A percentile compares a stretch with the other conserved stretches of the same genome.
These are phyloP conservation scores for Cryptoblepharus egeriae DNA, from an alignment of 2,797 vertebrate genomes.

Conservation along the genomic window DNA sequence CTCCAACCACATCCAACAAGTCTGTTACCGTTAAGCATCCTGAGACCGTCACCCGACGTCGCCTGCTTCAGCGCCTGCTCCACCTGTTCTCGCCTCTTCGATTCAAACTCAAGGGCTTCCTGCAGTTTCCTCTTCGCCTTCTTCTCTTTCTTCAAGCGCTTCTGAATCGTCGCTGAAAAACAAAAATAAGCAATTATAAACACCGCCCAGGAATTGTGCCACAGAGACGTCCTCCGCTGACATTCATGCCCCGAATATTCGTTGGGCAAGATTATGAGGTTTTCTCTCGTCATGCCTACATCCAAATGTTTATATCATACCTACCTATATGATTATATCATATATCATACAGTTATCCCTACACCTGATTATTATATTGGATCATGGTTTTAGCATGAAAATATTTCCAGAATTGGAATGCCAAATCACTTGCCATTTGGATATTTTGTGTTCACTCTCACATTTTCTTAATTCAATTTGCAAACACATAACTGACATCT, in stretches of 20 bases:
- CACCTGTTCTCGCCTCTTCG: conserved; percentile 89
- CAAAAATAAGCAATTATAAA: not conserved
- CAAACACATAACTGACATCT: not conserved
- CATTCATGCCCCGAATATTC: no score
- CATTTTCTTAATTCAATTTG: no score
- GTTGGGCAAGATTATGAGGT: not conserved
- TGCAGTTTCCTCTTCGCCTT: conserved; percentile 97
- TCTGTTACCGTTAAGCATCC: conserved; percentile 84
- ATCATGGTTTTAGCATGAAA: not conserved
- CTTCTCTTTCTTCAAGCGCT: conserved; percentile 96
- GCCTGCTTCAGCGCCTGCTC: conserved; percentile 91
- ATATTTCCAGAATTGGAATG: not conserved
- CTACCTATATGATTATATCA: no score
- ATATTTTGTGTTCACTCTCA: no score
- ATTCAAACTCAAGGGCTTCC: conserved; percentile 95
- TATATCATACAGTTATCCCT: no score
- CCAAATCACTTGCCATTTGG: no score
- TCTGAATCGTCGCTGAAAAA: conserved; percentile 91
- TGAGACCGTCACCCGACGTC: conserved; percentile 84
- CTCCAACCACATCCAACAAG: conserved; percentile 32
- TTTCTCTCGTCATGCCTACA: no score
- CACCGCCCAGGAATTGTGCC: not conserved
- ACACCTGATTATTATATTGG: not conserved
- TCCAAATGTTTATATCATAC: no score
- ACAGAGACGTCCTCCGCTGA: not conserved